Base-by-base conservation (phyloP, 2,797 vertebrate species). In the Sardinella longiceps region DNA sequence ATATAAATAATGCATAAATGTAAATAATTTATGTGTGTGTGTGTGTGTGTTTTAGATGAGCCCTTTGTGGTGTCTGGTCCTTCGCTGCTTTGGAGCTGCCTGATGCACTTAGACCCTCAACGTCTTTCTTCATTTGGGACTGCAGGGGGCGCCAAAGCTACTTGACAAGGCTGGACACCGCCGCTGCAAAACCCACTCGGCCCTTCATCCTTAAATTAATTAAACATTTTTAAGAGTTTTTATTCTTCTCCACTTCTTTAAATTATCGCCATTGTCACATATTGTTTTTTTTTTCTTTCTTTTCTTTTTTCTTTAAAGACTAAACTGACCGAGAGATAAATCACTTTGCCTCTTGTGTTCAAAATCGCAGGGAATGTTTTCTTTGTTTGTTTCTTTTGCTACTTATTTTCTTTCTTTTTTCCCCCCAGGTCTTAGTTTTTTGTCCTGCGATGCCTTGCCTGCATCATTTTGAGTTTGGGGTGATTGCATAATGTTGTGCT, bases 401-500 rank as follows among this genome's bases (percentile, higher is more conserved):
- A 53, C 85, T 89, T n/a, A 60, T 60, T n/a, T 18, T 53, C 14
- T 18, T 53, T 18, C 28, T 70, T 70, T 70, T 30, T 70, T 70
- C 12, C 28, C 51, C 39, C 45, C 46, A 20, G 39, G 39, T 85
- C 45, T 80, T 30, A 53, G 10, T 30, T 91, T 81, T 82, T 58
- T 87, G 85, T 89, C 60, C 85, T 93, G 84, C 88, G 83, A 91
- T 87, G 85, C 88, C 89, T 83, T 89, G 85, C 84, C 89, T 87
- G 85, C 91, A 91, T 90, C 53, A 85, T 88, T 81, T 88, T 89
- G 87, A 87, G 48, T 88, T 91, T 92, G 88, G 88, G 87, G 86
- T 92, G 91, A 93, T 84, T 87, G 90, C 87, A 82, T 92, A 87
- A 90, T 90, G 63, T 89, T 89, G 85, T 89, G 84, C 81, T 87